These are phyloP conservation scores for Vanessa cardui DNA, from an alignment of 2,888 invertebrate species.

Conservation along the genomic window DNA sequence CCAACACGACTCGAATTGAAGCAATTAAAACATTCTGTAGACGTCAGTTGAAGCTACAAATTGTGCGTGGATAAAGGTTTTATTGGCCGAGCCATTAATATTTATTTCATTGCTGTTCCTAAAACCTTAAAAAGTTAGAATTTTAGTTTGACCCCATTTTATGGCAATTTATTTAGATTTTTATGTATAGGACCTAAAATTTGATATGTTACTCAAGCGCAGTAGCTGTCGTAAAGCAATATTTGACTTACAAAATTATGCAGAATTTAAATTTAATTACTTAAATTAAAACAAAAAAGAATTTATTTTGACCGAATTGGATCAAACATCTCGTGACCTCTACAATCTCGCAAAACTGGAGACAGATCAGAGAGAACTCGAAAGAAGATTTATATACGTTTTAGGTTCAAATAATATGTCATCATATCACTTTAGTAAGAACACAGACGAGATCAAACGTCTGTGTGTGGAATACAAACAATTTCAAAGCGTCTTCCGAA, in stretches of 20 bases:
- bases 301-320: no score
- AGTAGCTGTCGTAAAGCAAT: neutral
- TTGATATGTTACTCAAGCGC: neutral
- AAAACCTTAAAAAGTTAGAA: slow-evolving; percentile 39
- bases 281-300: no score
- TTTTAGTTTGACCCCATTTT: slow-evolving; percentile 27
- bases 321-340: no score
- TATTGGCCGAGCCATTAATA: slow-evolving; percentile 51
- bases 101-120: slow-evolving; percentile 51
- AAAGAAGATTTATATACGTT: no score
- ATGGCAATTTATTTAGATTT: slow-evolving; percentile 28
- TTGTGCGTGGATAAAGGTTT: slow-evolving; percentile 63
- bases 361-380: no score
- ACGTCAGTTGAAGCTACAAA: slow-evolving; percentile 46
- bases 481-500: slow-evolving; percentile 17
- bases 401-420: neutral
- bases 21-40: slow-evolving; percentile 66
- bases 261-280: no score
- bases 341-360: no score
- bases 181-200: slow-evolving; percentile 19
- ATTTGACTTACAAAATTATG: no score
- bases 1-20: slow-evolving; percentile 44
- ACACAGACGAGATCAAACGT: neutral
- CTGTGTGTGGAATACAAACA: neutral
- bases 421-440: neutral